phyloP scores from a whole-genome alignment of 2,797 vertebrate genomes.

The Apogon talboti region DNA sequence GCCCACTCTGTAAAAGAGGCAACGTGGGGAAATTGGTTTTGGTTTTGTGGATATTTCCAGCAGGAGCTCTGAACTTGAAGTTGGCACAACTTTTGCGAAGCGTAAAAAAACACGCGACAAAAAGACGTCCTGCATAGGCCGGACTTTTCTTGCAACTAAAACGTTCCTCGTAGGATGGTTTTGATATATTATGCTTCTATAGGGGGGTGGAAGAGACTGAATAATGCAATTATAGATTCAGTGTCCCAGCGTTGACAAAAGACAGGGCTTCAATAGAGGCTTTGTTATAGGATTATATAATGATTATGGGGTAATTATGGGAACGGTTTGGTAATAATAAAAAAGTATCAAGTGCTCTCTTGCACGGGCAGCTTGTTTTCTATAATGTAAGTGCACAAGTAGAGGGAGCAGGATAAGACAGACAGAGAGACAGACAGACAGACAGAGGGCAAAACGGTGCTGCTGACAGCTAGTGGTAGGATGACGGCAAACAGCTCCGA shows the following conservation, averaged over 20 bases:
- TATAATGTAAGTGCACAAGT: slow-evolving; percentile 86
- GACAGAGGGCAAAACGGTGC: slow-evolving; percentile 77
- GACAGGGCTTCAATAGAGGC: slow-evolving; percentile 95
- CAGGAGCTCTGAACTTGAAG: slow-evolving; percentile 88
- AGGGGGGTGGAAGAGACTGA: slow-evolving; percentile 84
- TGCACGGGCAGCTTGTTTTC: slow-evolving; percentile 89
- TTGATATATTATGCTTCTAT: slow-evolving; percentile 89
- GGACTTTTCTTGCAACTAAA: slow-evolving; percentile 75
- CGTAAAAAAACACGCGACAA: slow-evolving; percentile 29
- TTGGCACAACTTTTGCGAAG: slow-evolving; percentile 89
- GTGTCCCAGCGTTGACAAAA: slow-evolving; percentile 97
- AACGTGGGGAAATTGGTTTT: slow-evolving; percentile 28
- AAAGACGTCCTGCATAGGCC: slow-evolving; percentile 62
- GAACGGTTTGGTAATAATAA: slow-evolving; percentile 94
- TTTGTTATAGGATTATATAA: slow-evolving; percentile 99
- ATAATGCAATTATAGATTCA: slow-evolving; percentile 98
- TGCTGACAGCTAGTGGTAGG: slow-evolving; percentile 89
- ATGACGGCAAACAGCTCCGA: slow-evolving; percentile 88
- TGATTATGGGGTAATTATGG: slow-evolving; percentile 99
- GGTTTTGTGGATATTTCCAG: slow-evolving; percentile 79
- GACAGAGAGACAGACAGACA: slow-evolving; percentile 67
- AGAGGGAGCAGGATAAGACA: slow-evolving; percentile 84
- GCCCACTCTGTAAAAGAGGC: slow-evolving; percentile 42
- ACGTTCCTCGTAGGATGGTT: slow-evolving; percentile 82
- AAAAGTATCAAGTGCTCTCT: slow-evolving; percentile 91